These are phyloP conservation scores for Psephotus haematonotus DNA, from an alignment of 2,113 vertebrate genomes.

Conservation along the genomic window DNA sequence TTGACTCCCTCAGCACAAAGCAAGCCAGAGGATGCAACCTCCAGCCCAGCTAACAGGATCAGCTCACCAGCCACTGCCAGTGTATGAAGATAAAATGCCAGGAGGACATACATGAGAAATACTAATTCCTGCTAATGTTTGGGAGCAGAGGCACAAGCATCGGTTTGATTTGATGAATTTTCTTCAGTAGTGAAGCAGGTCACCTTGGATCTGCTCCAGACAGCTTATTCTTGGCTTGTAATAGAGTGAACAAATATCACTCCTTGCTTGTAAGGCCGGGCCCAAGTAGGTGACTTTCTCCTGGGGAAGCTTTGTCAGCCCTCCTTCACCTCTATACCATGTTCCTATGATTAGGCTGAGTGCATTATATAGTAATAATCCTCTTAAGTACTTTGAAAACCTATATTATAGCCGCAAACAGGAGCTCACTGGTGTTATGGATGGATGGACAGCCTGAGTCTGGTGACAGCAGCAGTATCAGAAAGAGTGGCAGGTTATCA, in stretches of 20 bases:
- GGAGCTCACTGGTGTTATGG: accelerated
- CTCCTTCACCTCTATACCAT: neutral
- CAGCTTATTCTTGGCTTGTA: slow-evolving; percentile 14
- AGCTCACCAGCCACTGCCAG: neutral
- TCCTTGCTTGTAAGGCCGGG: neutral
- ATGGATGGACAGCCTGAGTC: neutral
- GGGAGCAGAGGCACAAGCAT: neutral
- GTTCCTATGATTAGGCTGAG: neutral
- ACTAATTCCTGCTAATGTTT: neutral
- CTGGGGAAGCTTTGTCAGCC: neutral
- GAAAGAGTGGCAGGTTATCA: neutral
- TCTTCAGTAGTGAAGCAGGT: neutral
- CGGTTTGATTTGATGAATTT: neutral
- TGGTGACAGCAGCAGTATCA: neutral
- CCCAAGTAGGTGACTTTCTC: neutral
- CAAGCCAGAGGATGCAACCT: neutral
- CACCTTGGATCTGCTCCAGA: slow-evolving; percentile 15
- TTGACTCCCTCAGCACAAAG: neutral
- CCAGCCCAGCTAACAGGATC: neutral
- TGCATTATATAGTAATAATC: neutral
- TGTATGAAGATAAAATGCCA: neutral
- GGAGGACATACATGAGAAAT: neutral
- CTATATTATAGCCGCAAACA: neutral
- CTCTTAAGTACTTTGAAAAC: neutral
- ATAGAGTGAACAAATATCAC: neutral